These are phyloP conservation scores for Watsonalla binaria DNA, from an alignment of 2,888 invertebrate genomes.

Conservation along the genomic window DNA sequence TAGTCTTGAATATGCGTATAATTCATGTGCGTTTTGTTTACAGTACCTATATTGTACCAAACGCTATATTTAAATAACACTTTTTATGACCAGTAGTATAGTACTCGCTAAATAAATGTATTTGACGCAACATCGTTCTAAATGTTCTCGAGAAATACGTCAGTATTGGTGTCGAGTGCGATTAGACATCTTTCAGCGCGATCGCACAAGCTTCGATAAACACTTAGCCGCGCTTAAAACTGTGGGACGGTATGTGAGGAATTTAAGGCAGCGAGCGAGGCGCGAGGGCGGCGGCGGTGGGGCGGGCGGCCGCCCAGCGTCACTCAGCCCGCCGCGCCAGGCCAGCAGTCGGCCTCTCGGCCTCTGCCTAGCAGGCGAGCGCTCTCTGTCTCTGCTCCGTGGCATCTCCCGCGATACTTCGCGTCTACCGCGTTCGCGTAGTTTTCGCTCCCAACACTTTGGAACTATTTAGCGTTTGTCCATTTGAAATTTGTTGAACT, in stretches of 20 bases:
- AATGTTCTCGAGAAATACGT: constrained; percentile 16
- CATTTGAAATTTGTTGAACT: neutral
- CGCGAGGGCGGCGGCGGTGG: constrained; percentile 47
- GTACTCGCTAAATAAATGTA: neutral
- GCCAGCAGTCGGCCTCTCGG: constrained; percentile 32
- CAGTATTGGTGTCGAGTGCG: constrained; percentile 25
- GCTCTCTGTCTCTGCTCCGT: constrained; percentile 16
- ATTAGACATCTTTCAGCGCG: constrained; percentile 34
- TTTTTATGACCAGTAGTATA: neutral
- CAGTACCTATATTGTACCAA: neutral
- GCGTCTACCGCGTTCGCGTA: constrained; percentile 19
- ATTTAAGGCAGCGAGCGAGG: constrained; percentile 52
- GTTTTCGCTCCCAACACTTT: constrained; percentile 5
- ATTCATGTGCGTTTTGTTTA: neutral
- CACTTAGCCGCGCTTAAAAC: constrained; percentile 46
- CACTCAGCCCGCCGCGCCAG: constrained; percentile 28
- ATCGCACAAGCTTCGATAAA: constrained; percentile 38
- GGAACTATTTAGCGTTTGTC: neutral
- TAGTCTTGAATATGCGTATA: no score
- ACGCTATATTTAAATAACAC: neutral
- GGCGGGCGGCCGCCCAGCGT: constrained; percentile 55
- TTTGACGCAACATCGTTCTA: constrained; percentile 6
- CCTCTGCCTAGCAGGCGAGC: constrained; percentile 18
- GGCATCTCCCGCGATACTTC: constrained; percentile 22
- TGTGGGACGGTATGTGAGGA: constrained; percentile 44